phyloP scores from a whole-genome alignment of 2,797 vertebrate genomes.

The Todus mexicanus region DNA sequence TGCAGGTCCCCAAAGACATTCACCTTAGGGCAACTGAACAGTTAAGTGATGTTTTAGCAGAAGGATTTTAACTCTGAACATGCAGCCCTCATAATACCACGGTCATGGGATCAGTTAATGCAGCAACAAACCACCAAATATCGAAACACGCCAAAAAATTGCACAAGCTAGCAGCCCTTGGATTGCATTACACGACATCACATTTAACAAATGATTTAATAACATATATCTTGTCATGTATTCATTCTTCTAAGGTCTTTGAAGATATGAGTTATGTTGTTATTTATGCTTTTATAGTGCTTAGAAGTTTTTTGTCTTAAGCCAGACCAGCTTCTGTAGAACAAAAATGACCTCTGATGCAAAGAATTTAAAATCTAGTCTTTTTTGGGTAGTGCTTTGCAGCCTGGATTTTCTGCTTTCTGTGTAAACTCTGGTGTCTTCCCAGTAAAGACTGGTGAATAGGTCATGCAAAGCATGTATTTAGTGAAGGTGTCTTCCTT shows the following conservation, averaged over 20 bases:
- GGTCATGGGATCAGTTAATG: not conserved
- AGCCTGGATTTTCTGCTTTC: not conserved
- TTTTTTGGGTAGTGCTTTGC: not conserved
- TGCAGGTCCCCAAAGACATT: not conserved
- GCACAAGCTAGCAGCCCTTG: not conserved
- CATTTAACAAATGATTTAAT: not conserved
- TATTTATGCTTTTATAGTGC: not conserved
- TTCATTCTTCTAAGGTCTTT: not conserved
- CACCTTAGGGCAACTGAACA: not conserved
- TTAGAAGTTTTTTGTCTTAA: not conserved
- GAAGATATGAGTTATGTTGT: not conserved
- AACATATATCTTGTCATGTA: not conserved
- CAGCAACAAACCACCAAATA: not conserved
- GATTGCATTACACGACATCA: not conserved
- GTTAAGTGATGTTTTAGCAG: not conserved
- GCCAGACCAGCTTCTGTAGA: not conserved
- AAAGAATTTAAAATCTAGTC: not conserved
- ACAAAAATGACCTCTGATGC: not conserved
- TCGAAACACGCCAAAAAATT: not conserved
- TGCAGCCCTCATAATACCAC: rapidly evolving
- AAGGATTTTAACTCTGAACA: not conserved
- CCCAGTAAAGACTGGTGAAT: not conserved
- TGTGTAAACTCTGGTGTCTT: not conserved
- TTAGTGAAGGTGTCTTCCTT: not conserved
- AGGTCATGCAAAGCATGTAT: rapidly evolving